phyloP scores from a whole-genome alignment of 2,888 invertebrate genomes.

The Acrobasis suavella region DNA sequence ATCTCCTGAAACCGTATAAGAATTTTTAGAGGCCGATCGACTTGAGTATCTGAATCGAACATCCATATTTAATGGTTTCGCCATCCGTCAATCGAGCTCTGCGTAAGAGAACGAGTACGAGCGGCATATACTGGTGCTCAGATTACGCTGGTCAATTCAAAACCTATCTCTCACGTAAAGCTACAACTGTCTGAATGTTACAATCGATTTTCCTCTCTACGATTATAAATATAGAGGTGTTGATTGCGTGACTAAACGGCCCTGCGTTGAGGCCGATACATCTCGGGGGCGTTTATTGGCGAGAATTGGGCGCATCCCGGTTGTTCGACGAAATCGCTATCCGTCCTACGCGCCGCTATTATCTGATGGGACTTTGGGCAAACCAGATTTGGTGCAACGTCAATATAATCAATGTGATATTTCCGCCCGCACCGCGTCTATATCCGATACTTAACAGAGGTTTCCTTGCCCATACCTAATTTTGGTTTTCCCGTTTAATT shows the following conservation, averaged over 20 bases:
- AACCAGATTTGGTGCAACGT: slow-evolving; percentile 57
- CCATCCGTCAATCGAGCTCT: slow-evolving; percentile 55
- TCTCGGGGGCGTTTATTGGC: slow-evolving; percentile 77
- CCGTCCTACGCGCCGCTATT: slow-evolving; percentile 69
- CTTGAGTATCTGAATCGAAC: slow-evolving; percentile 46
- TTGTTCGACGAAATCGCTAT: slow-evolving; percentile 76
- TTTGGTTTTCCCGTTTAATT: neutral
- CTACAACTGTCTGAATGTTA: slow-evolving; percentile 47
- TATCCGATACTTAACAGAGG: slow-evolving; percentile 24
- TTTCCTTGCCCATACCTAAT: neutral
- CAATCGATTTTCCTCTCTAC: slow-evolving; percentile 63
- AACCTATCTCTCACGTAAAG: slow-evolving; percentile 52
- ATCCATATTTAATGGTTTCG: slow-evolving; percentile 50
- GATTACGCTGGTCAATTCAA: slow-evolving; percentile 65
- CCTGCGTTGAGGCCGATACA: slow-evolving; percentile 64
- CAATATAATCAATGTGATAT: slow-evolving; percentile 60
- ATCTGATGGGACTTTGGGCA: slow-evolving; percentile 68
- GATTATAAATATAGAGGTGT: slow-evolving; percentile 54
- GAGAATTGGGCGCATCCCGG: slow-evolving; percentile 82
- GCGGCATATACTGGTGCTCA: slow-evolving; percentile 54
- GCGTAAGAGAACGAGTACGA: slow-evolving; percentile 45
- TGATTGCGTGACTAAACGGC: slow-evolving; percentile 52
- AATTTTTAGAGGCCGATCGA: slow-evolving; percentile 44
- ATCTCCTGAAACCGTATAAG: slow-evolving; percentile 35
- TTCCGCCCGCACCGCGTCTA: slow-evolving; percentile 42